Conservation (phyloP, 2,888 invertebrate species). For the Thecophora atra region DNA sequence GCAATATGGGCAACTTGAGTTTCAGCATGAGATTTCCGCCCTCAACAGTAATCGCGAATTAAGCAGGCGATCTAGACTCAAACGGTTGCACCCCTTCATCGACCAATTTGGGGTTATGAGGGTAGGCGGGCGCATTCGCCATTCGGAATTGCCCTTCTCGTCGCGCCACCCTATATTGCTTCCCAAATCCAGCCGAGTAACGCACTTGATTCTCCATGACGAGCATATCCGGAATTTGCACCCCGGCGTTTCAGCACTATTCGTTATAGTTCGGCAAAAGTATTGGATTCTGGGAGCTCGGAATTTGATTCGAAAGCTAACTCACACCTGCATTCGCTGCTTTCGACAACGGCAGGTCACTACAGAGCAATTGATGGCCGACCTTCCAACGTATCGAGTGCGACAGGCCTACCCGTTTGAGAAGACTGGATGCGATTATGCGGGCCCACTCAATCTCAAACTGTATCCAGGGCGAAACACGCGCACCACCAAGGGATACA, state of each 20-base stretch:
- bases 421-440: constrained; percentile 24
- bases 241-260: constrained; percentile 39
- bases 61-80: constrained; percentile 6
- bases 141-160: constrained; percentile 28
- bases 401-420: constrained; percentile 30
- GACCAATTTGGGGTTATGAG: constrained; percentile 19
- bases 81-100: constrained; percentile 30
- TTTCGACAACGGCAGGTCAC: constrained; percentile 29
- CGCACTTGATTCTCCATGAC: constrained; percentile 25
- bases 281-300: constrained; percentile 41
- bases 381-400: constrained; percentile 29
- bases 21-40: not conserved
- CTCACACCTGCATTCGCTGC: constrained; percentile 30
- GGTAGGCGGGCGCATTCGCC: constrained; percentile 31
- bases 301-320: constrained; percentile 36
- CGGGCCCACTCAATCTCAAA: not conserved
- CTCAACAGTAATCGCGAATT: not conserved
- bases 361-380: constrained; percentile 30
- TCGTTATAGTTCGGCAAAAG: constrained; percentile 40
- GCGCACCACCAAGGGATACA: not conserved
- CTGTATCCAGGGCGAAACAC: not conserved
- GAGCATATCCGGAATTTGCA: constrained; percentile 25
- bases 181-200: constrained; percentile 18
- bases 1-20: constrained; percentile 18
- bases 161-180: too few relatives aligned